Evolutionary conservation across 2,888 invertebrate species (phyloP), one percentile per base, ranked within the genome.

Genomic region (Dasysyrphus tricinctus): DNA sequence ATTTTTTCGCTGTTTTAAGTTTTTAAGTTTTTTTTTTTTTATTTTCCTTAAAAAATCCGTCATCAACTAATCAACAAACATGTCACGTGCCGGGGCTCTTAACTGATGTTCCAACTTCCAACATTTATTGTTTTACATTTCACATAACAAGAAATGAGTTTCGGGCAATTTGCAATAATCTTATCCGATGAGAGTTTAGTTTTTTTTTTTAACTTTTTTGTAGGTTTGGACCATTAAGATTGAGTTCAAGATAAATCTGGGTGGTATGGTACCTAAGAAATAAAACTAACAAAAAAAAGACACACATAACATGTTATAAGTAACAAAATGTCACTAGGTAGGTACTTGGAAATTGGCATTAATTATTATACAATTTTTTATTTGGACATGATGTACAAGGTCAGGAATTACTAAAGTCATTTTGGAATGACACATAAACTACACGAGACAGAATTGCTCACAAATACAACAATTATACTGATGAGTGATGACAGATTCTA

Each of bases 81-180:
- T 67, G 81, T 85, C 85, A 85, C 85, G 85, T 85, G 81, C 77
- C 74, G 32, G 59, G 59, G 59, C 34, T 76, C 81, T 85, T 85
- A 81, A 85, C 85, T 85, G 85, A 85, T 85, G 81, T 78, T 85
- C 81, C 85, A 85, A 73, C 85, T 74, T 85, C 73, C 85, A 85
- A 74, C 85, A 78, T 85, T 85, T 85, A 85, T 81, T 85, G 81
- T 85, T 77, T 47, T 80, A 81, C 85, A 78, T 85, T 85, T 81
- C 81, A 81, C 67, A 77, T 81, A 73, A 85, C 67, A 81, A 77
- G 69, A 78, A 81, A 85, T 85, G 85, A 81, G 77, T 77, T 69
- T 81, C 85, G 37, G 67, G 61, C 81, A 85, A 85, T 85, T 85
- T 77, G 85, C 85, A 85, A 85, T 85, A 77, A 81, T 81, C 73